Evolutionary conservation across 2,797 vertebrate species (phyloP).

Genomic region (Galago senegalensis): DNA sequence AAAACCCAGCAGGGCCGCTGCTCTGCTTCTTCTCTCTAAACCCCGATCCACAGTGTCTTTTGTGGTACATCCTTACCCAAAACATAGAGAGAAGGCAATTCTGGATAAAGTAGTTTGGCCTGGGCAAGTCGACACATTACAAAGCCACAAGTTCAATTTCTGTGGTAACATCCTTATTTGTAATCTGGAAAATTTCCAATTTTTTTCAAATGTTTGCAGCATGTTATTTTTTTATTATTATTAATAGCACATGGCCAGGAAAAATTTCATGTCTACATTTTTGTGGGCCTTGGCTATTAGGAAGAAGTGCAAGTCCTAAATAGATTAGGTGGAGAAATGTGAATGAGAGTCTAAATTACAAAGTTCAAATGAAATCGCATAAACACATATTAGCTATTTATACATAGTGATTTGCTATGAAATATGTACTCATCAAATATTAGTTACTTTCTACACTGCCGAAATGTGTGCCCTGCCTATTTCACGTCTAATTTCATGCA

Average conservation of each 20-base stretch:
- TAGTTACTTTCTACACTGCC: neutral
- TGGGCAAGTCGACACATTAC: neutral
- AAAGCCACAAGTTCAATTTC: neutral
- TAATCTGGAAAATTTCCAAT: neutral
- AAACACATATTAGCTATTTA: neutral
- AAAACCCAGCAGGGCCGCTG: neutral
- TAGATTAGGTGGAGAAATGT: slow-evolving; percentile 70
- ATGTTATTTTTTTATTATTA: neutral
- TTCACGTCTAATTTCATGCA: neutral
- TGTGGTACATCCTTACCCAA: neutral
- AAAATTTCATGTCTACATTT: slow-evolving; percentile 18
- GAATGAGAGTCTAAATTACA: slow-evolving; percentile 48
- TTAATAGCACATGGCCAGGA: neutral
- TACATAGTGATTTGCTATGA: neutral
- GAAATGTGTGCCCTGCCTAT: neutral
- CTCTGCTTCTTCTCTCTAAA: neutral
- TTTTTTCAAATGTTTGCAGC: neutral
- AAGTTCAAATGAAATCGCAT: slow-evolving; percentile 29
- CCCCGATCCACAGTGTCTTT: neutral
- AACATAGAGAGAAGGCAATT: neutral
- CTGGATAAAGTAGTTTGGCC: neutral
- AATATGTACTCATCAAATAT: neutral
- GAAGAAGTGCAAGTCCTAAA: slow-evolving; percentile 63
- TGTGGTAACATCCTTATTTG: neutral
- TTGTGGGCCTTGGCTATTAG: neutral